These are phyloP conservation scores for Aspidoscelis tigris DNA, from an alignment of 2,113 vertebrate species.

Conservation along the genomic window DNA sequence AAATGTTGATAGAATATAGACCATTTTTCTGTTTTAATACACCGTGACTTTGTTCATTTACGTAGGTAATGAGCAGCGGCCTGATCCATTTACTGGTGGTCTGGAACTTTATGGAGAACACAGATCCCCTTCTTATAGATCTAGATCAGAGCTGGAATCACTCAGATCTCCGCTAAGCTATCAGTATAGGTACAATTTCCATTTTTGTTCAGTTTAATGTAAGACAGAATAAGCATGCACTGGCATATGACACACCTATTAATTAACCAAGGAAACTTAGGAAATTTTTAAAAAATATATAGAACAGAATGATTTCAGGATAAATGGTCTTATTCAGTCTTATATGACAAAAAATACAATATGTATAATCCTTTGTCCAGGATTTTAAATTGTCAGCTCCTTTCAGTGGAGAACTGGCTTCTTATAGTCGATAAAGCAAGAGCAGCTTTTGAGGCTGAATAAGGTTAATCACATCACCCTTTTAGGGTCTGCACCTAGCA, in stretches of 20 bases:
- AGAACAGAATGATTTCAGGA: no score
- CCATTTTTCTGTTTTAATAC: no score
- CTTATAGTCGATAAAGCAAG: not conserved
- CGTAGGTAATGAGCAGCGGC: constrained; percentile 81
- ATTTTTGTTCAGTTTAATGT: constrained; percentile 20
- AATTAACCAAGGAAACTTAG: no score
- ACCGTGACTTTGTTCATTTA: not conserved
- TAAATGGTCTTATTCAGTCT: no score
- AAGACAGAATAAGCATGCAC: not conserved
- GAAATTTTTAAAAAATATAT: no score
- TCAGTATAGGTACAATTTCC: constrained; percentile 76
- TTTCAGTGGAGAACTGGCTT: not conserved
- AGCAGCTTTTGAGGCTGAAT: no score
- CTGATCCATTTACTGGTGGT: constrained; percentile 80
- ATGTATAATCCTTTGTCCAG: no score
- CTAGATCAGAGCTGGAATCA: constrained; percentile 86
- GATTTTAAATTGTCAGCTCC: not conserved
- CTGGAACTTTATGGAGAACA: constrained; percentile 86
- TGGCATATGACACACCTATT: no score
- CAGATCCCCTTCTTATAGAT: constrained; percentile 77
- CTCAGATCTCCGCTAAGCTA: constrained; percentile 81
- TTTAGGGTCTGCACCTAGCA: no score
- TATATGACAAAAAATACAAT: no score
- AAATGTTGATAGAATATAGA: constrained; percentile 1
- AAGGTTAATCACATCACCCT: no score